A percentile compares a stretch with the other conserved stretches of the same genome.
Evolutionary conservation across 1,140 invertebrate genomes (phyloP).

Genomic region (Drosophila quadrilineata): DNA sequence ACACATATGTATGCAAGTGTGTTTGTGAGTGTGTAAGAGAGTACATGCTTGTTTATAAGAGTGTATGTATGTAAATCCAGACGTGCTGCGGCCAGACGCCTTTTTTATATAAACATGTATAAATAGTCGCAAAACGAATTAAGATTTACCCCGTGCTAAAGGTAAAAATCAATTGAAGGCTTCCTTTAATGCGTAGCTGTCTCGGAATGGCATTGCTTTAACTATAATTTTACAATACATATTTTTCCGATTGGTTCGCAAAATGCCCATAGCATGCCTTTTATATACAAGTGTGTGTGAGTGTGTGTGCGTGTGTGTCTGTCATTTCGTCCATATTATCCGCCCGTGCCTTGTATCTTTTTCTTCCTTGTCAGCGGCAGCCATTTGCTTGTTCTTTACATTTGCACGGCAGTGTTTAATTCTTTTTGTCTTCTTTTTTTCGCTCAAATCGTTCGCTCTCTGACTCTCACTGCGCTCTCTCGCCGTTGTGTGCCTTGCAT

Average conservation of each 20-base stretch:
- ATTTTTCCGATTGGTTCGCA: slow-evolving; percentile 39
- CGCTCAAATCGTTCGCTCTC: slow-evolving; percentile 12
- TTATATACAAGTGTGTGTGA: not conserved
- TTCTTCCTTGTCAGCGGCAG: slow-evolving; percentile 73
- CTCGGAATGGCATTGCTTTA: slow-evolving; percentile 4
- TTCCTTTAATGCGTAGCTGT: slow-evolving; percentile 3
- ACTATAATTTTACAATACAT: slow-evolving; percentile 12
- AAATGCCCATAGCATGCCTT: slow-evolving; percentile 7
- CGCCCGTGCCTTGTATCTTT: slow-evolving; percentile 62
- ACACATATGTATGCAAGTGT: slow-evolving; percentile 22
- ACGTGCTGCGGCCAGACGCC: slow-evolving; percentile 31
- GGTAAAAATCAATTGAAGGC: slow-evolving; percentile 43
- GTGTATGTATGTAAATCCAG: slow-evolving; percentile 52
- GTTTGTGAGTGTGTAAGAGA: not conserved
- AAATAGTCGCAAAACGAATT: slow-evolving; percentile 56
- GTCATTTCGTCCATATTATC: slow-evolving; percentile 54
- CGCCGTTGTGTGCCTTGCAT: slow-evolving; percentile 42
- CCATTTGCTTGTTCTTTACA: slow-evolving; percentile 67
- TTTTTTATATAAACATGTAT: slow-evolving; percentile 47
- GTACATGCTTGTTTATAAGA: slow-evolving; percentile 6
- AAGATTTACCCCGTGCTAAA: slow-evolving; percentile 35
- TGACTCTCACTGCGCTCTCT: slow-evolving; percentile 18
- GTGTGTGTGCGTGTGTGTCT: not conserved
- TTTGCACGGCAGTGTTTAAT: slow-evolving; percentile 47
- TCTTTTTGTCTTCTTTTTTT: slow-evolving; percentile 22